A percentile compares a stretch with the other conserved stretches of the same genome.
Conservation (phyloP, 2,888 invertebrate species). For the Plagodis pulveraria region DNA sequence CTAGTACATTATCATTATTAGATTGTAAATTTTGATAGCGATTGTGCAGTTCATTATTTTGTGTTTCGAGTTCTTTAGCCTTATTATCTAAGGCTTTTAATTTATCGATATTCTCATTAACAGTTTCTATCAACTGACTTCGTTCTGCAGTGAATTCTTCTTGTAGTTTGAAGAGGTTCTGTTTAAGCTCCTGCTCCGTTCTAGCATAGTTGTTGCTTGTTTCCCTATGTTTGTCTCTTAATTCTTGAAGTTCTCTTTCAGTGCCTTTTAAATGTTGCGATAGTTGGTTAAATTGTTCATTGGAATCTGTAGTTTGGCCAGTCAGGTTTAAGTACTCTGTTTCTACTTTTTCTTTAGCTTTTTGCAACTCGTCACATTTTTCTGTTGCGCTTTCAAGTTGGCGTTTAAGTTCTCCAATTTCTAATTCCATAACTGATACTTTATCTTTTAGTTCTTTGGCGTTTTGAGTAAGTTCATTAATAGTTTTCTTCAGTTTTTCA, state of each 20-base stretch:
- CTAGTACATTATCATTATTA: slow-evolving; percentile 67
- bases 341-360: slow-evolving; percentile 85
- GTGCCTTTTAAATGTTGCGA: slow-evolving; percentile 83
- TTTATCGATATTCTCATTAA: slow-evolving; percentile 68
- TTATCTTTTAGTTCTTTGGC: slow-evolving; percentile 69
- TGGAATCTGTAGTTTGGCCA: slow-evolving; percentile 85
- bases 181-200: slow-evolving; percentile 77
- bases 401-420: slow-evolving; percentile 84
- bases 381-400: slow-evolving; percentile 82
- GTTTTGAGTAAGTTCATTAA: slow-evolving; percentile 69
- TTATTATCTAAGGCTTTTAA: slow-evolving; percentile 65
- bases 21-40: slow-evolving; percentile 60
- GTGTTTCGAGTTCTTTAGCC: slow-evolving; percentile 64
- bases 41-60: slow-evolving; percentile 54
- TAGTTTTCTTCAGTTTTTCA: slow-evolving; percentile 67
- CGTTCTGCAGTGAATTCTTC: slow-evolving; percentile 73
- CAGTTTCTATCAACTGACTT: slow-evolving; percentile 61
- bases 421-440: slow-evolving; percentile 78
- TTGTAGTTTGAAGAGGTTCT: slow-evolving; percentile 74
- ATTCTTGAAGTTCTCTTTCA: slow-evolving; percentile 82
- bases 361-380: slow-evolving; percentile 83
- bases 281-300: slow-evolving; percentile 83
- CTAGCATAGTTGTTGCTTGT: slow-evolving; percentile 71
- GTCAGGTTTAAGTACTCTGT: slow-evolving; percentile 85
- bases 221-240: slow-evolving; percentile 78